Percentiles rank a stretch among this genome's conserved stretches.
Evolutionary conservation across 2,797 vertebrate genomes (phyloP).

Genomic region (Melanotaenia nigrans): DNA sequence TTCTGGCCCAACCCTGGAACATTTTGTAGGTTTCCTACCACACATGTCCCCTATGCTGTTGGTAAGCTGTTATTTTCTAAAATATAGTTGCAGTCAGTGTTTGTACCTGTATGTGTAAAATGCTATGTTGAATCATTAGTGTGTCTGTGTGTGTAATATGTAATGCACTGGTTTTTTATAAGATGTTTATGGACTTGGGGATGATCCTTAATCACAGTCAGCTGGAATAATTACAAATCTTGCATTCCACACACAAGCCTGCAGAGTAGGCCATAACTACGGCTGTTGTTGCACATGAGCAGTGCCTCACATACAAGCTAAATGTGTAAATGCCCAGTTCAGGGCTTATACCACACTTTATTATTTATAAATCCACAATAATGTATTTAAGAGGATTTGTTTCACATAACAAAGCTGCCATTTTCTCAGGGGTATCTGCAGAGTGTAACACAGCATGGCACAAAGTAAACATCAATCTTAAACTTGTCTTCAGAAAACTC

Average conservation of each 20-base stretch:
- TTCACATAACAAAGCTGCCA: slow-evolving; percentile 57
- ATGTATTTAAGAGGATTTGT: slow-evolving; percentile 61
- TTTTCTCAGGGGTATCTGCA: slow-evolving; percentile 64
- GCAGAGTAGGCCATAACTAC: slow-evolving; percentile 47
- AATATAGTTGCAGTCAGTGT: neutral
- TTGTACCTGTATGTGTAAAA: slow-evolving; percentile 15
- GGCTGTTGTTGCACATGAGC: slow-evolving; percentile 60
- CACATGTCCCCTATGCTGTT: slow-evolving; percentile 21
- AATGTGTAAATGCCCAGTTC: slow-evolving; percentile 52
- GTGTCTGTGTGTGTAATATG: neutral
- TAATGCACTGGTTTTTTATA: slow-evolving; percentile 61
- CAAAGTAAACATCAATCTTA: slow-evolving; percentile 78
- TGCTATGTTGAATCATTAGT: slow-evolving; percentile 13
- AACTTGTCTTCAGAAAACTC: slow-evolving; percentile 72
- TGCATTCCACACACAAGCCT: slow-evolving; percentile 74
- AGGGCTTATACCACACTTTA: slow-evolving; percentile 29
- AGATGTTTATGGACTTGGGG: slow-evolving; percentile 59
- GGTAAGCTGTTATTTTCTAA: slow-evolving; percentile 25
- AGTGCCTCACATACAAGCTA: slow-evolving; percentile 53
- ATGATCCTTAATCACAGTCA: slow-evolving; percentile 84
- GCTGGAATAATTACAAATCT: slow-evolving; percentile 83
- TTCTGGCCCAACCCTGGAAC: slow-evolving; percentile 35
- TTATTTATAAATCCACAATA: slow-evolving; percentile 66
- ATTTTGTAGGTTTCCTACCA: slow-evolving; percentile 34
- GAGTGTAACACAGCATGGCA: slow-evolving; percentile 71